phyloP scores from a whole-genome alignment of 1,140 invertebrate genomes.

The Tachypleus tridentatus region DNA sequence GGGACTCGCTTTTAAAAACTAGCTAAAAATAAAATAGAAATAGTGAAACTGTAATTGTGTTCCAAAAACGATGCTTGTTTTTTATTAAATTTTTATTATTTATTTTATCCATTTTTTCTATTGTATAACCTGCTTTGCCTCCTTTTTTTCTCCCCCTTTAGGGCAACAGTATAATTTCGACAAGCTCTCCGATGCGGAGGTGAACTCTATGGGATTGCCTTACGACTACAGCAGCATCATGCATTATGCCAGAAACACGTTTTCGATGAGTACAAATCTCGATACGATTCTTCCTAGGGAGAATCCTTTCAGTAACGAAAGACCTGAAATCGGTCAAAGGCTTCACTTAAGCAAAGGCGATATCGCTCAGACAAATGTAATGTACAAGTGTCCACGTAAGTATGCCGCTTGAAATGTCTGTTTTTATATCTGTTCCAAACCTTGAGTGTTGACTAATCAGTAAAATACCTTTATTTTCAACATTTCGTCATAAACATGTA shows the following conservation, averaged over 20 bases:
- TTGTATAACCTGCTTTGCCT: neutral
- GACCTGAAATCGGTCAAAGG: constrained; percentile 89
- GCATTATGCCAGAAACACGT: constrained; percentile 97
- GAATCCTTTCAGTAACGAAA: constrained; percentile 46
- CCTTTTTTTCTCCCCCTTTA: constrained; percentile 31
- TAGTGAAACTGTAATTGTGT: no score
- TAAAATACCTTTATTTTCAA: neutral
- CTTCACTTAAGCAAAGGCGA: constrained; percentile 82
- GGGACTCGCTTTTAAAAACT: no score
- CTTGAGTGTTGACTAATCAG: no score
- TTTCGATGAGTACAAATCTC: constrained; percentile 86
- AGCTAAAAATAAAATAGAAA: no score
- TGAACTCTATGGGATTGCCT: constrained; percentile 81
- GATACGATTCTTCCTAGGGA: constrained; percentile 83
- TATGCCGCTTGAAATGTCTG: constrained; percentile 21
- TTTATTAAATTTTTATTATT: no score
- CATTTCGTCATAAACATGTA: no score
- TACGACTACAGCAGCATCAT: constrained; percentile 98
- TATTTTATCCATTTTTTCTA: no score
- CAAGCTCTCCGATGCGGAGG: constrained; percentile 85
- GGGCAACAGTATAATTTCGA: constrained; percentile 99
- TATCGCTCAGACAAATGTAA: constrained; percentile 87
- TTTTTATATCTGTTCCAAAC: neutral
- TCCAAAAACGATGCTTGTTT: no score
- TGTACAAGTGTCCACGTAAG: constrained; percentile 90